Base-by-base conservation (phyloP, 2,797 vertebrate genomes). In the Danio choprae region DNA sequence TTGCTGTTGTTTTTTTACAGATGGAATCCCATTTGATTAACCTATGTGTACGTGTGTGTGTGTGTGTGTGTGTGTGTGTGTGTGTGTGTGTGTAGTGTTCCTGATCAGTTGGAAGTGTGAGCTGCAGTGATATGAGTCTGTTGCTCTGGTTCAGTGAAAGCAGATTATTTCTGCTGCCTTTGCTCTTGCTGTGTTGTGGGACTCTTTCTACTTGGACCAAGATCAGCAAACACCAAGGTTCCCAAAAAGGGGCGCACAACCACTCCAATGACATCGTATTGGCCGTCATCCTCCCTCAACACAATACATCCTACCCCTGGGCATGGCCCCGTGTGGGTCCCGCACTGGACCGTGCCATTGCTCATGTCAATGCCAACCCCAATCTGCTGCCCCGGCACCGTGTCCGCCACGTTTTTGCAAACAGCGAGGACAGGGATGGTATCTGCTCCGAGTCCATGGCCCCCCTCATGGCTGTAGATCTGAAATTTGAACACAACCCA, bases 311-410 rank as follows among this genome's bases (percentile, higher is more conserved):
- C 1, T 98, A 98, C 89, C 95, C 97, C 0, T 98, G 97, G 97
- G 96, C 97, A 4, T 97, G 96, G 97, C 95, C 95, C 0, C 94
- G 97, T 4, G 93, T 98, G 6, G 96, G 96, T 0, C 96, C 97
- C 0, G 96, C 96, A 0, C 84, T 98, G 38, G 84, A 89, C 0
- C 88, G 95, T 5, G 97, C 96, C 0, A 60, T 94, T 0, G 82
- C 55, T 0, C 75, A 72, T 3, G 85, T 97, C 6, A 96, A 95
- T 22, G 69, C 86, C 0, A 90, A 92, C 13, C 88, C 88, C 0
- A 80, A 83, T 4, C 64, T 97, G n/a, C 91, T 97, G 1, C 93
- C 94, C 0, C 88, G 90, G 15, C 91, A 94, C 88, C 87, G 80
- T 0, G 87, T 96, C 4, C 84, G 74, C 0, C 94, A 93, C 69